Conservation (phyloP, 2,113 vertebrate genomes). For the Plotosus lineatus region DNA sequence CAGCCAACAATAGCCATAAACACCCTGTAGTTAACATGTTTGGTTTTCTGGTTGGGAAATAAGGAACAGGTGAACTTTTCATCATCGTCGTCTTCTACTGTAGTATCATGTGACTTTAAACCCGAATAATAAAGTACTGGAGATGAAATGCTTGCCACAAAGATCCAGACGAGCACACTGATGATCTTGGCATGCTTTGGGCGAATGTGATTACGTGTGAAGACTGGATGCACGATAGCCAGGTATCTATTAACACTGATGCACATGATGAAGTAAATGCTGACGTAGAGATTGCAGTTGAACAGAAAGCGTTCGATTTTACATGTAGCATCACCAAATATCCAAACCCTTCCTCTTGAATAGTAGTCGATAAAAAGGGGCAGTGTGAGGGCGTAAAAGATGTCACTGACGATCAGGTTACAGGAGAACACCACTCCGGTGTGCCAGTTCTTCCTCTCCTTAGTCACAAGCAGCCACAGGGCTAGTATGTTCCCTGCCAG, state of each 20-base stretch:
- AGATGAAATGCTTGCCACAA: too few relatives aligned
- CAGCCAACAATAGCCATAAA: constrained; percentile 70
- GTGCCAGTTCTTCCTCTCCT: constrained; percentile 70
- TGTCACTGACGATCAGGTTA: constrained; percentile 78
- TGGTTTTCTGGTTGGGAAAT: background rate
- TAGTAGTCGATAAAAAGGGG: constrained; percentile 75
- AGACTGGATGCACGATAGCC: constrained; percentile 75
- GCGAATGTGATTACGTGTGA: constrained; percentile 57
- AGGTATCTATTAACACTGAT: constrained; percentile 81
- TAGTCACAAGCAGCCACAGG: constrained; percentile 65
- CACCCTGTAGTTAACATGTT: constrained; percentile 64
- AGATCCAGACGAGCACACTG: too few relatives aligned
- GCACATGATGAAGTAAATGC: constrained; percentile 77
- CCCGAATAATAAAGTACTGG: too few relatives aligned
- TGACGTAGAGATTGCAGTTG: constrained; percentile 76
- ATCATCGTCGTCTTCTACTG: too few relatives aligned
- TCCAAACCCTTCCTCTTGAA: constrained; percentile 65
- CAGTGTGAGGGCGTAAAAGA: constrained; percentile 75
- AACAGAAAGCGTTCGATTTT: constrained; percentile 79
- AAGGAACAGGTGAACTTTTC: accelerated
- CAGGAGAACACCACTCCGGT: constrained; percentile 73
- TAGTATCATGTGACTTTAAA: too few relatives aligned
- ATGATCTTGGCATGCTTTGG: constrained; percentile 66
- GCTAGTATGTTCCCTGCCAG: constrained; percentile 68
- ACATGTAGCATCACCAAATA: constrained; percentile 66